Conservation (phyloP, 1,140 invertebrate genomes). For the Caenorhabditis tropicalis region DNA sequence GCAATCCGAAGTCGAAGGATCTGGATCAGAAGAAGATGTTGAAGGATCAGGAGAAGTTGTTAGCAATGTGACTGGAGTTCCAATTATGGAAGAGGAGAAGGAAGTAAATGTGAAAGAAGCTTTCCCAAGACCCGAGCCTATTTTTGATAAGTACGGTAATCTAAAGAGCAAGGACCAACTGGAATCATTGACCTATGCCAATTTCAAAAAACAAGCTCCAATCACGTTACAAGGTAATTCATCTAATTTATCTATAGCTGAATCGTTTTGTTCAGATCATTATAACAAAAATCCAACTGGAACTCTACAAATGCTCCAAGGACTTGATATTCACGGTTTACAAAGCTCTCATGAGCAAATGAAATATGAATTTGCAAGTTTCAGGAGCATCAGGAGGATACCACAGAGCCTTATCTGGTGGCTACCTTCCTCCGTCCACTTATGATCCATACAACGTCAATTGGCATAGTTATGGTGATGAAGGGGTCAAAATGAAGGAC, state of each 20-base stretch:
- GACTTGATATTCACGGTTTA: slow-evolving; percentile 4
- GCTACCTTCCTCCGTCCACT: slow-evolving; percentile 14
- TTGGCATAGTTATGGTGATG: slow-evolving; percentile 47
- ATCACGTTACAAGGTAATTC: neutral
- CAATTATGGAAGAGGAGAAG: neutral
- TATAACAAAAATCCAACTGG: slow-evolving; percentile 7
- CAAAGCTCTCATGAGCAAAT: no score
- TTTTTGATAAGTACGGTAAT: slow-evolving; percentile 31
- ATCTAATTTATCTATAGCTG: neutral
- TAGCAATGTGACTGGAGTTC: neutral
- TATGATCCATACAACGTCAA: slow-evolving; percentile 48
- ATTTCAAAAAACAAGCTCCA: slow-evolving; percentile 27
- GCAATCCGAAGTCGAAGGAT: slow-evolving; percentile 7
- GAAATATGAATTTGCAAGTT: neutral
- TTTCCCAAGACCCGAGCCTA: slow-evolving; percentile 19
- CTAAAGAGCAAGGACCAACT: slow-evolving; percentile 17
- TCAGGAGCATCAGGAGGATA: slow-evolving; percentile 43
- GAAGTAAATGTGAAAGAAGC: neutral
- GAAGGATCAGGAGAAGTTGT: slow-evolving; percentile 33
- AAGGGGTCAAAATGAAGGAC: slow-evolving; percentile 38
- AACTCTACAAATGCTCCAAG: slow-evolving; percentile 32
- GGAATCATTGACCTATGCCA: neutral
- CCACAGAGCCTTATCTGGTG: slow-evolving; percentile 35
- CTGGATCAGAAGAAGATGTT: neutral
- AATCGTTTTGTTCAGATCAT: slow-evolving; percentile 1